Base-by-base conservation (phyloP, 2,797 vertebrate species). In the Tenualosa ilisha region DNA sequence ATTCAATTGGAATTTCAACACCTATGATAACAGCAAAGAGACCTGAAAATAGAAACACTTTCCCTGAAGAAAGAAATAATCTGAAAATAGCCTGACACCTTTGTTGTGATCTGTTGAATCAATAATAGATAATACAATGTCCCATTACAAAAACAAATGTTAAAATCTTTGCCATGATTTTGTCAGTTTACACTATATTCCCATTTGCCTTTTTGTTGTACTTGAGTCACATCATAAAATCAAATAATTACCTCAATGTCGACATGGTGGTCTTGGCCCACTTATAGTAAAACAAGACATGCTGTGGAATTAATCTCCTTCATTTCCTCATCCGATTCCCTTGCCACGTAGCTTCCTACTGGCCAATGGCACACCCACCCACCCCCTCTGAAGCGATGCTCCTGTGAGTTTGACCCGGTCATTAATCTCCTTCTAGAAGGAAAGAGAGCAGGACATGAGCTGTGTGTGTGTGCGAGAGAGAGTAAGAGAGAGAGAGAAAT, bases 351-450 rank as follows among this genome's bases (percentile, higher is more conserved):
- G 11, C 51, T 15, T 15, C 13, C 51, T 53, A 12, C 51, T 53
- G 12, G 11, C 51, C 51, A 53, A 13, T 15, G 0, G 11, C 15
- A 54, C 3, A 2, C 53, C 53, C 53, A 54, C 53, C 53, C 53
- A 46, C 3, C 46, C 46, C 46, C 46, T 46, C 46, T 46, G 4
- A 20, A 22, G 59, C 20, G 2, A 6, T 61, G 63, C 63, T 65
- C 2, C 63, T 26, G 24, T 1, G 24, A 13, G 31, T 13, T 31
- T 43, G 68, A 40, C 68, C 68, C 50, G 82, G 84, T 87, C 84
- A 85, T 81, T 20, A 54, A 83, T 84, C 81, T 87, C 75, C 56
- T 83, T 43, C 84, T 85, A 79, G 83, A 83, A 87, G 56, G 85
- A 82, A 83, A 87, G 56, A 83, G 75, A 54, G 84, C 54, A 54